These are phyloP conservation scores for Actinia equina DNA, from an alignment of 64 coral and sea anemone genomes.

Conservation along the genomic window DNA sequence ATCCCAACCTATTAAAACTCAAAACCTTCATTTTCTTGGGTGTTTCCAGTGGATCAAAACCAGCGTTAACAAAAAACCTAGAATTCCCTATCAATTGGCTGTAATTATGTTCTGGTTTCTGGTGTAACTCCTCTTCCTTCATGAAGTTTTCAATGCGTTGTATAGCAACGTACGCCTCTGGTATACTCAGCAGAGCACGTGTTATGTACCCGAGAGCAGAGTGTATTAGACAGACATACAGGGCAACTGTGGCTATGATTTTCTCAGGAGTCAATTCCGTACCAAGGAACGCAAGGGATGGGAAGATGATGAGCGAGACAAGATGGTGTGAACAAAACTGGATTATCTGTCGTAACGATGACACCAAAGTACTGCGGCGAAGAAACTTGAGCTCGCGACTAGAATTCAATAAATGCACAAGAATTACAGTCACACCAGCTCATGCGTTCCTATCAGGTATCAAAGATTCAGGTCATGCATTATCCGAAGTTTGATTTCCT, in stretches of 20 bases:
- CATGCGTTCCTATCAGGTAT: neutral
- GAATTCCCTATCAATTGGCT: constrained; percentile 2
- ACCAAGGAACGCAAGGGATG: neutral
- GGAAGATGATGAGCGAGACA: neutral
- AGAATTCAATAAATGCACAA: neutral
- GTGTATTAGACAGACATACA: neutral
- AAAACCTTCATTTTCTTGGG: neutral
- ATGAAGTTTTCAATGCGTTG: constrained; percentile 1
- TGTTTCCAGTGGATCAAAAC: neutral
- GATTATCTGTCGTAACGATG: neutral
- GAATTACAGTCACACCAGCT: neutral
- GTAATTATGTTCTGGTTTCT: neutral
- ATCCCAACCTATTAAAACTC: neutral
- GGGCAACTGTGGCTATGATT: neutral
- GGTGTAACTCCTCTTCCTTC: neutral
- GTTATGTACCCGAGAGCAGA: neutral
- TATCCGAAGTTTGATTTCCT: too few relatives aligned
- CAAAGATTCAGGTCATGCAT: too few relatives aligned
- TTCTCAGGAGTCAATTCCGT: neutral
- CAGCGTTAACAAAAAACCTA: constrained; percentile 14
- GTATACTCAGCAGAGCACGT: neutral
- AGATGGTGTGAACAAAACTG: neutral
- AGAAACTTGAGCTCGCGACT: constrained; percentile 13
- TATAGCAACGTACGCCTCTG: neutral
- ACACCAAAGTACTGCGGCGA: neutral